phyloP scores from a whole-genome alignment of 2,888 invertebrate species.

The Gibbula magus region DNA sequence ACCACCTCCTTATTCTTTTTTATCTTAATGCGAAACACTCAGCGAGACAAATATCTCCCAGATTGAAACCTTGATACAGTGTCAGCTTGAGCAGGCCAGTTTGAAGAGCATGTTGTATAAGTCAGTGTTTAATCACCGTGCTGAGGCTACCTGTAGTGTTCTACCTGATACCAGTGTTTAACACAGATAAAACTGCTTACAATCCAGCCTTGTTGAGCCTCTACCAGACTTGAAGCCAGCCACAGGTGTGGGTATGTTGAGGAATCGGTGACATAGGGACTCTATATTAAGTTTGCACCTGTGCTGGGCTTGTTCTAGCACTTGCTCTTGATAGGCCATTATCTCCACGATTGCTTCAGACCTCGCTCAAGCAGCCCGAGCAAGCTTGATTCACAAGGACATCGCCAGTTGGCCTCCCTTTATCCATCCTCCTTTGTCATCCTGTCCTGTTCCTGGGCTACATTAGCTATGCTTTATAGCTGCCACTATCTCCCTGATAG shows the following conservation, averaged over 20 bases:
- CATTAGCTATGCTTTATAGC: not conserved
- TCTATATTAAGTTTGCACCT: slow-evolving; percentile 9
- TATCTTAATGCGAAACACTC: slow-evolving; percentile 11
- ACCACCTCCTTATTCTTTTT: not conserved
- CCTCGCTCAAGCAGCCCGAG: not conserved
- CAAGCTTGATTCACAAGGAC: not conserved
- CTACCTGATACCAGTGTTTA: slow-evolving; percentile 17
- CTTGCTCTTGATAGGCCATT: not conserved
- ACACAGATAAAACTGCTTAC: slow-evolving; percentile 14
- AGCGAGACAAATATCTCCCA: not conserved
- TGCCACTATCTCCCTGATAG: not conserved
- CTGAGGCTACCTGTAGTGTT: not conserved
- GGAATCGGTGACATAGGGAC: not conserved
- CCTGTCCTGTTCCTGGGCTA: not conserved
- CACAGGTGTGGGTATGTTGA: slow-evolving; percentile 16
- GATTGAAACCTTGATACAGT: not conserved
- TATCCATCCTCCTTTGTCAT: not conserved
- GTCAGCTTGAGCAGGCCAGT: not conserved
- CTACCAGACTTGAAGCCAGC: not conserved
- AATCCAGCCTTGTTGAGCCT: slow-evolving; percentile 1
- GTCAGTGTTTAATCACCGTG: slow-evolving; percentile 10
- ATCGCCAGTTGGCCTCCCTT: not conserved
- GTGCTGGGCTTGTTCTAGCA: slow-evolving; percentile 1
- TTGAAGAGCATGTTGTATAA: not conserved
- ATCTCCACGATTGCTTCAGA: not conserved